Evolutionary conservation across 1,140 invertebrate species (phyloP).

Genomic region (Agrypnia vestita): DNA sequence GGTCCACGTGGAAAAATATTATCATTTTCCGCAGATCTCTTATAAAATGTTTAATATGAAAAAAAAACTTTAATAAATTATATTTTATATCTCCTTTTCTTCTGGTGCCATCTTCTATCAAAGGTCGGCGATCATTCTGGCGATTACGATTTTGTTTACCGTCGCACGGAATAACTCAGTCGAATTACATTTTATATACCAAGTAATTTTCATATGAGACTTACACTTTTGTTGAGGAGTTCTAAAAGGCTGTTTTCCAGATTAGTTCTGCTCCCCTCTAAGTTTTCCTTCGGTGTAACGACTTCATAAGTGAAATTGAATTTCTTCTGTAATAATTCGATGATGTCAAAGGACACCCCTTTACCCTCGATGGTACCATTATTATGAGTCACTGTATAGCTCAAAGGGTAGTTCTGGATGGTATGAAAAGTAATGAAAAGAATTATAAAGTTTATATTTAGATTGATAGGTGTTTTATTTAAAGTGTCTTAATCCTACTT

Average conservation of each 20-base stretch:
- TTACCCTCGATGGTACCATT: conserved; percentile 75
- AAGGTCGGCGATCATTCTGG: no score
- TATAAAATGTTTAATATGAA: no score
- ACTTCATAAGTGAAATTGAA: conserved; percentile 84
- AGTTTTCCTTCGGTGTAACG: conserved; percentile 74
- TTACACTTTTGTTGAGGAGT: conserved; percentile 75
- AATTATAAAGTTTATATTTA: conserved; percentile 5
- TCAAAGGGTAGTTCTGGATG: conserved; percentile 76
- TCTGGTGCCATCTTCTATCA: no score
- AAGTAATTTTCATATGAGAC: conserved; percentile 28
- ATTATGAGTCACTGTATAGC: conserved; percentile 69
- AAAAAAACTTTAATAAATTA: no score
- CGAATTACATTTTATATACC: no score
- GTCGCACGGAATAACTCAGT: no score
- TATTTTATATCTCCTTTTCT: no score
- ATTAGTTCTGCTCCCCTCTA: conserved; percentile 69
- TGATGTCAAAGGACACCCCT: conserved; percentile 82
- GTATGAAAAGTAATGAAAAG: conserved; percentile 2
- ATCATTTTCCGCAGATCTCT: no score
- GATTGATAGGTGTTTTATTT: background rate
- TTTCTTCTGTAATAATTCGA: conserved; percentile 79
- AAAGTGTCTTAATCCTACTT: background rate
- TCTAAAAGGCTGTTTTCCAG: conserved; percentile 76
- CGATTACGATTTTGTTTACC: no score
- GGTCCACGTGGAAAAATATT: no score